Base-by-base conservation (phyloP, 1,140 invertebrate species). In the Argopecten irradians region DNA sequence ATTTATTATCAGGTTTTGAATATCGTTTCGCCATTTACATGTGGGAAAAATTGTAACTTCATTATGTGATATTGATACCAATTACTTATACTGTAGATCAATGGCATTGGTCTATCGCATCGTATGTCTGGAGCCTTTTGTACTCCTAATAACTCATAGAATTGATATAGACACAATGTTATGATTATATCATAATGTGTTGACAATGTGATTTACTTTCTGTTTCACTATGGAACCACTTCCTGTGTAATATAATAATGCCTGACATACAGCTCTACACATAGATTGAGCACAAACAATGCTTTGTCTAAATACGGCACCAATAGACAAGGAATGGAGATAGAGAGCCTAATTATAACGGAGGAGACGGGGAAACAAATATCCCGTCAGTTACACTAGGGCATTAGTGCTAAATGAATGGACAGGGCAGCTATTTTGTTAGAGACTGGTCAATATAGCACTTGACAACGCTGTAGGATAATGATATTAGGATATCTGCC, bases 401-500 rank as follows among this genome's bases (percentile, higher is more conserved):
- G 55, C n/a, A 71, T 71, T 71, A 71, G 55, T n/a, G 28, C 55
- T 71, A 71, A 71, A 71, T 28, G 55, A n/a, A 71, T 71, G 55
- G 55, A 28, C n/a, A n/a, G 55, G 55, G n/a, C 7, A 71, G 8
- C 55, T 71, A 28, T 71, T n/a, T 71, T 71, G 22, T 71, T 28
- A n/a, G 55, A 28, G 2, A n/a, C 55, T 71, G 55, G 55, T 71
- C 55, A 71, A 71, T 71, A 71, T n/a, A 28, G 22, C 22, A 71
- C 16, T 71, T 71, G 55, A n/a, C 55, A 39, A 5, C 36, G 28
- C 55, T n/a, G 55, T 7, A 71, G 55, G 43, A 5, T 71, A 28
- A 71, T 71, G 55, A 28, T 71, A 71, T 71, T 71, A 71, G 55
- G 55, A 28, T 16, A 5, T 39, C 36, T 39, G 36, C 13, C 36